Percentiles rank a stretch among this genome's conserved stretches.
These are phyloP conservation scores for Passer domesticus DNA, from an alignment of 2,113 vertebrate genomes.

Conservation along the genomic window DNA sequence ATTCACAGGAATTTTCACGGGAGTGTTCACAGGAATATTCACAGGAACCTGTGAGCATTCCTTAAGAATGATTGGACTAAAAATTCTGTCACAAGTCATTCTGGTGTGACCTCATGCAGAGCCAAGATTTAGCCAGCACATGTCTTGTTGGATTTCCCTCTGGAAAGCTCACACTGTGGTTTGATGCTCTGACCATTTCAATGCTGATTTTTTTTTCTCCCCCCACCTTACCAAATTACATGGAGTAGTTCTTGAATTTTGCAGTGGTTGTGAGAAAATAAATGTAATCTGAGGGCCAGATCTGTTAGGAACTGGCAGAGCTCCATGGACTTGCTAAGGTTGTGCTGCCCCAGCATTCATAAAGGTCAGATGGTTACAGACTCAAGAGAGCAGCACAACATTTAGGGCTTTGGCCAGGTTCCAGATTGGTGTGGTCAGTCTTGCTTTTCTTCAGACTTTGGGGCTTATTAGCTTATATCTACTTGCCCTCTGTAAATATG, in stretches of 20 bases:
- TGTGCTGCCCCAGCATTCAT: not conserved
- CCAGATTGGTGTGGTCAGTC: not conserved
- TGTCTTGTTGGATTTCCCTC: not conserved
- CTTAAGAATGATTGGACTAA: not conserved
- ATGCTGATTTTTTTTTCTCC: fast-evolving
- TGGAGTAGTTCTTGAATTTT: not conserved
- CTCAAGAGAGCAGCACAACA: not conserved
- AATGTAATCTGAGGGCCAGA: not conserved
- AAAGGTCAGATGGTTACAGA: not conserved
- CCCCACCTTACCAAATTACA: not conserved
- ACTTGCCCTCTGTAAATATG: not conserved
- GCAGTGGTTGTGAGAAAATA: not conserved
- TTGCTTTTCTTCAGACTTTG: not conserved
- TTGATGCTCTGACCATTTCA: not conserved
- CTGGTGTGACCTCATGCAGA: not conserved
- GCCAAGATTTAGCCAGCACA: not conserved
- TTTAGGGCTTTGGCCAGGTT: not conserved
- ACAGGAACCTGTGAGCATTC: not conserved
- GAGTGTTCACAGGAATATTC: not conserved
- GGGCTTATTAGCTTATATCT: not conserved
- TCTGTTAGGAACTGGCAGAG: slow-evolving; percentile 18
- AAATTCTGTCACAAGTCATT: not conserved
- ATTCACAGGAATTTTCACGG: not conserved
- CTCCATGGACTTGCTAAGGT: not conserved
- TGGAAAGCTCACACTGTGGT: not conserved